Evolutionary conservation across 2,113 vertebrate species (phyloP).

Genomic region (Leucopternis melanops): DNA sequence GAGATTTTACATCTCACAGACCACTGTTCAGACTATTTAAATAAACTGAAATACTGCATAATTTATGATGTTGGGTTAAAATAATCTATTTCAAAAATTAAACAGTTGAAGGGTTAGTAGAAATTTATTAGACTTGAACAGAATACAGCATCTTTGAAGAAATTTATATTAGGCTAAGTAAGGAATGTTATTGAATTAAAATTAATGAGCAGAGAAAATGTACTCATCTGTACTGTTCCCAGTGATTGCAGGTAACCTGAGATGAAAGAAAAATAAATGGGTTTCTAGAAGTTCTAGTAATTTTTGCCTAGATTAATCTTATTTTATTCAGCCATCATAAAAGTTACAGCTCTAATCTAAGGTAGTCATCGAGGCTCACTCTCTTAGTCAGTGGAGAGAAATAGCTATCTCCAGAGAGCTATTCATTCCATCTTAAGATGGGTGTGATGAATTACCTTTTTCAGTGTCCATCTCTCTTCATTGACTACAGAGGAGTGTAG

Average conservation of each 20-base stretch:
- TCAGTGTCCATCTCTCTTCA: not conserved
- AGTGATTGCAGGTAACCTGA: not conserved
- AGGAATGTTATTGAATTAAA: constrained; percentile 3
- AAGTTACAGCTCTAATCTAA: not conserved
- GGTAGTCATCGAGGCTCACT: not conserved
- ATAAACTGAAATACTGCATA: constrained; percentile 21
- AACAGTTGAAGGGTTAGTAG: not conserved
- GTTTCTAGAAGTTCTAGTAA: not conserved
- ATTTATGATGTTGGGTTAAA: constrained; percentile 21
- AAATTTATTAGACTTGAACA: not conserved
- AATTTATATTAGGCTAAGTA: not conserved
- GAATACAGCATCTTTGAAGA: not conserved
- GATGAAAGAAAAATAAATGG: constrained; percentile 31
- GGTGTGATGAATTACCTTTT: not conserved
- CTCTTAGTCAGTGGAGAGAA: not conserved
- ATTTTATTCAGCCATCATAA: constrained; percentile 11
- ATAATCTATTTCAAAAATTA: constrained; percentile 23
- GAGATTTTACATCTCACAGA: not conserved
- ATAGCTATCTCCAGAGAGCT: not conserved
- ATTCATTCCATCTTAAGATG: not conserved
- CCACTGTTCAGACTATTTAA: not conserved
- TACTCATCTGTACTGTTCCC: not conserved
- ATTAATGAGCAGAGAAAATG: constrained; percentile 9
- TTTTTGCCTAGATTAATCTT: not conserved
- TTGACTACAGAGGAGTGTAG: not conserved